Evolutionary conservation across 2,113 vertebrate species (phyloP).

Genomic region (Fregata magnificens): DNA sequence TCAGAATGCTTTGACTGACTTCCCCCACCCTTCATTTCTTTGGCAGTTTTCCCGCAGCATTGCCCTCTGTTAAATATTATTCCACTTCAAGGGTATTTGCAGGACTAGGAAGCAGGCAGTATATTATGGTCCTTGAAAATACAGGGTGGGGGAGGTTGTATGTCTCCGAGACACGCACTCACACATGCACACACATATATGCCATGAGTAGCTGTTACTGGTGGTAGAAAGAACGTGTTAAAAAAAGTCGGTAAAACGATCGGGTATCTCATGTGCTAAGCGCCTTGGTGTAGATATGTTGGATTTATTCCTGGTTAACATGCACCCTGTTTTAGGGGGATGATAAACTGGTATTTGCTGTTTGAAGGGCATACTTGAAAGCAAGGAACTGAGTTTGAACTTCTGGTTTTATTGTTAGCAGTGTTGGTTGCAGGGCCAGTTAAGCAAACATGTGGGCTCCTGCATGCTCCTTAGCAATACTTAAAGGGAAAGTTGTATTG

Average conservation of each 20-base stretch:
- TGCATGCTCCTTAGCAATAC: slow-evolving; percentile 43
- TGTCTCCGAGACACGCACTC: background rate
- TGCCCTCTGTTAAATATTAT: slow-evolving; percentile 69
- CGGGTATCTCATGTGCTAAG: background rate
- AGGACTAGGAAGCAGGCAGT: slow-evolving; percentile 57
- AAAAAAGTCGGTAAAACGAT: background rate
- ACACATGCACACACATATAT: background rate
- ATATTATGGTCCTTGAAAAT: slow-evolving; percentile 40
- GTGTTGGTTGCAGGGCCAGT: slow-evolving; percentile 51
- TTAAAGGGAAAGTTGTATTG: slow-evolving; percentile 60
- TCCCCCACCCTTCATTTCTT: slow-evolving; percentile 30
- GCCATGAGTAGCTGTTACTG: background rate
- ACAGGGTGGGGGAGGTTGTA: background rate
- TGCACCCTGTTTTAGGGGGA: background rate
- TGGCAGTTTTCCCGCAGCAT: slow-evolving; percentile 23
- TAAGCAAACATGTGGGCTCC: slow-evolving; percentile 61
- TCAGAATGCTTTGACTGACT: slow-evolving; percentile 39
- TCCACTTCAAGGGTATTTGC: slow-evolving; percentile 63
- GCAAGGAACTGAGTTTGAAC: slow-evolving; percentile 63
- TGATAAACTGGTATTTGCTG: slow-evolving; percentile 57
- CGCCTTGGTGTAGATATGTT: background rate
- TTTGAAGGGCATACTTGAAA: slow-evolving; percentile 64
- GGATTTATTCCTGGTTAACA: slow-evolving; percentile 29
- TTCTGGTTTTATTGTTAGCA: slow-evolving; percentile 65
- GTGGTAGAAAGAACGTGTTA: background rate